Conservation (phyloP, 64 coral and sea anemone species). For the Pachyseris speciosa region DNA sequence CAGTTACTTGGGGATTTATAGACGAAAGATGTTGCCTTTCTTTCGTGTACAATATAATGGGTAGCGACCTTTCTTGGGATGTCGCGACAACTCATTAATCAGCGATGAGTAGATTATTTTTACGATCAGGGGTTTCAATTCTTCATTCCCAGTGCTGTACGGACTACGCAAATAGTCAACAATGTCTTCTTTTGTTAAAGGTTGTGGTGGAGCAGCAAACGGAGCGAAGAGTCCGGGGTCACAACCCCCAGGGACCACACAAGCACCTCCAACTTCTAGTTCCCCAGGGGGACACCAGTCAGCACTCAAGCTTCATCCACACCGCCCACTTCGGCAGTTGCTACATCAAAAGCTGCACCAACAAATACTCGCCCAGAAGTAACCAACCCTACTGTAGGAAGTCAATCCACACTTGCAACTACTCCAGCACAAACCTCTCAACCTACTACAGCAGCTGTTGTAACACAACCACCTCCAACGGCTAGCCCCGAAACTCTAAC, state of each 20-base stretch:
- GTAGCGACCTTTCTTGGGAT: too few species aligned
- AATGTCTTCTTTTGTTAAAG: neutral
- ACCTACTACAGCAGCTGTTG: neutral
- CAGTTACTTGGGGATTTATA: too few species aligned
- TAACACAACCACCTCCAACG: too few species aligned
- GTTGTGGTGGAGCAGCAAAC: neutral
- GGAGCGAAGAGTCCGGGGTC: neutral
- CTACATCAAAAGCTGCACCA: neutral
- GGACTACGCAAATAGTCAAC: neutral
- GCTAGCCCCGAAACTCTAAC: neutral
- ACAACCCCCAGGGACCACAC: neutral
- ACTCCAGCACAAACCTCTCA: neutral
- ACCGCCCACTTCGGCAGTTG: neutral
- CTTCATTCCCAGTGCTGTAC: too few species aligned
- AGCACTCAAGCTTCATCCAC: neutral
- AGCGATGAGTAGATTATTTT: too few species aligned
- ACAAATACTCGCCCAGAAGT: neutral
- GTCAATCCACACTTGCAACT: neutral
- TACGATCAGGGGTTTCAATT: too few species aligned
- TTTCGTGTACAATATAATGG: too few species aligned
- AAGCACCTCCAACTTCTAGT: neutral
- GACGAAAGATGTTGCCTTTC: too few species aligned
- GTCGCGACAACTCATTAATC: too few species aligned
- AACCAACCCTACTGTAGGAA: neutral
- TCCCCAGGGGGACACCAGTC: neutral